Conservation (phyloP, 2,113 vertebrate genomes). For the Gymnorhina tibicen region DNA sequence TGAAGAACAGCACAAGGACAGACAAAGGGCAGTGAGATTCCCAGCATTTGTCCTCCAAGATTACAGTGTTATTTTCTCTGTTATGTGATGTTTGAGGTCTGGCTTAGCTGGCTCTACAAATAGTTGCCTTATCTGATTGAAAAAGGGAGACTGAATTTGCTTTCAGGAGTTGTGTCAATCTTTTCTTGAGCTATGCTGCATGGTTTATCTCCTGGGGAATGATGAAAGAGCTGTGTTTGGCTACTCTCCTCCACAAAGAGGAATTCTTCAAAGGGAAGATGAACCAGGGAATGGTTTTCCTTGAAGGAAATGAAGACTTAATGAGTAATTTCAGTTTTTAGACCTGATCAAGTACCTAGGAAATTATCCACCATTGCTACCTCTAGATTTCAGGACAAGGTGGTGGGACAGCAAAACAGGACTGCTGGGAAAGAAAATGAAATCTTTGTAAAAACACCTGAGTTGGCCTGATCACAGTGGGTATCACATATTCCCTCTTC, state of each 20-base stretch:
- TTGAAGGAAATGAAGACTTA: background rate
- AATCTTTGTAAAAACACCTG: background rate
- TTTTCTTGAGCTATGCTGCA: background rate
- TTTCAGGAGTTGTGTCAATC: background rate
- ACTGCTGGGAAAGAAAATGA: background rate
- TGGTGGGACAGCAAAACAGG: background rate
- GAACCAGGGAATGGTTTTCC: background rate
- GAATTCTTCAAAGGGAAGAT: background rate
- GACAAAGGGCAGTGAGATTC: background rate
- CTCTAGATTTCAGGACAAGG: background rate
- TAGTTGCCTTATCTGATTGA: background rate
- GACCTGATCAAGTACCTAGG: background rate
- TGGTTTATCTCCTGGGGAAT: background rate
- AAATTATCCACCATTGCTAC: background rate
- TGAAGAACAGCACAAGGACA: background rate
- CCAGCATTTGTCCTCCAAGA: background rate
- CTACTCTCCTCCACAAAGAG: background rate
- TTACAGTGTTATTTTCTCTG: background rate
- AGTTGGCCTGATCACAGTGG: background rate
- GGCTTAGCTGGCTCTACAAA: background rate
- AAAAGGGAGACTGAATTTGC: background rate
- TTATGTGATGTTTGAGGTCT: background rate
- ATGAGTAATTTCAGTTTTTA: background rate
- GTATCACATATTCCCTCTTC: background rate
- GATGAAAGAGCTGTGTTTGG: fast-evolving